These are phyloP conservation scores for Euspilapteryx auroguttella DNA, from an alignment of 2,888 invertebrate species.

Conservation along the genomic window DNA sequence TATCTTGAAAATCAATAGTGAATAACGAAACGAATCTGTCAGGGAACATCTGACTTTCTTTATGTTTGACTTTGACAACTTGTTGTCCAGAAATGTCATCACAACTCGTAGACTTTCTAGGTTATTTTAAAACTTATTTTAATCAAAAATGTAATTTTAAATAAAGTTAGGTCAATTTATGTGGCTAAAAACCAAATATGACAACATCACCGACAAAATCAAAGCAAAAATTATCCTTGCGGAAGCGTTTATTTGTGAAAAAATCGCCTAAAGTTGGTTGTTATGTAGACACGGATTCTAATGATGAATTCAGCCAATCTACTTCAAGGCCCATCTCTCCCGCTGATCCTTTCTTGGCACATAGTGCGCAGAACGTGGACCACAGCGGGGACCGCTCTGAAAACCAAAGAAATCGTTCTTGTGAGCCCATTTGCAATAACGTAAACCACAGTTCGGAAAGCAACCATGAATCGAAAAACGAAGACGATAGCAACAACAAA, in stretches of 20 bases:
- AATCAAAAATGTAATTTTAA: slow-evolving; percentile 50
- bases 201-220: slow-evolving; percentile 49
- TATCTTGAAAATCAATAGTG: too few species aligned
- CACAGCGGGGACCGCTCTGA: slow-evolving; percentile 19
- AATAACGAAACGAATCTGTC: too few species aligned
- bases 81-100: too few species aligned
- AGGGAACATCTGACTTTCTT: too few species aligned
- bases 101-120: too few species aligned
- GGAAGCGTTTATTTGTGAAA: slow-evolving; percentile 51
- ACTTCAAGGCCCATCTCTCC: slow-evolving; percentile 50
- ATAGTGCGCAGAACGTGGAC: slow-evolving; percentile 31
- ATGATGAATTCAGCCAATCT: slow-evolving; percentile 40
- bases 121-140: slow-evolving; percentile 23
- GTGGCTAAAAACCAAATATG: slow-evolving; percentile 40
- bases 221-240: slow-evolving; percentile 51
- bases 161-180: slow-evolving; percentile 36
- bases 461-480: slow-evolving; percentile 16
- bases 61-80: too few species aligned
- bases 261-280: slow-evolving; percentile 58
- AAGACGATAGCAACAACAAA: slow-evolving; percentile 35
- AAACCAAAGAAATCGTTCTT: slow-evolving; percentile 18
- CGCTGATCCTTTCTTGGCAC: slow-evolving; percentile 47
- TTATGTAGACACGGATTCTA: slow-evolving; percentile 49
- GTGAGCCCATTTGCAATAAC: slow-evolving; percentile 20
- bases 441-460: slow-evolving; percentile 12